Percentiles rank a stretch among this genome's conserved stretches.
These are phyloP conservation scores for Cuniculus paca DNA, from an alignment of 2,797 vertebrate species.

Conservation along the genomic window DNA sequence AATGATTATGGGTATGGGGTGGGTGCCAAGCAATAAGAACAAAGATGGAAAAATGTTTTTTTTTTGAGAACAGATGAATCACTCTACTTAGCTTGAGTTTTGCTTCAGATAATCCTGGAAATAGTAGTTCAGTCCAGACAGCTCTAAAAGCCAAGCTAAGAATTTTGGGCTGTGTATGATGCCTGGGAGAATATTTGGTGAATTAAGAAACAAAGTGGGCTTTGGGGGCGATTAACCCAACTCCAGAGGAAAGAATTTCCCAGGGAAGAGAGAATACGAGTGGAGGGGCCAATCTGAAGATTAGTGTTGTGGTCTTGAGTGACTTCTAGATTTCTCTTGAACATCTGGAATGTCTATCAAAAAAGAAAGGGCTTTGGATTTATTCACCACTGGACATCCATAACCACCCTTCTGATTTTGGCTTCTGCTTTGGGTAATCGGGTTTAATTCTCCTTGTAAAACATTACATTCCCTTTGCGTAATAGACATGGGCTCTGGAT, in stretches of 20 bases:
- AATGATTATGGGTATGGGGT: not conserved
- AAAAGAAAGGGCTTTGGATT: not conserved
- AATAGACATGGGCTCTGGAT: not conserved
- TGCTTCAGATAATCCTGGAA: not conserved
- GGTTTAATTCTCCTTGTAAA: constrained; percentile 7
- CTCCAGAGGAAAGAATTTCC: not conserved
- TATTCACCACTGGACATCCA: not conserved
- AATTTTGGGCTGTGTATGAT: not conserved
- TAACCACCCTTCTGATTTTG: not conserved
- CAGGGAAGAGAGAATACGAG: not conserved
- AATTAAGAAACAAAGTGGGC: not conserved
- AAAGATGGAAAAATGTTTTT: not conserved
- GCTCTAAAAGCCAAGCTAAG: constrained; percentile 3
- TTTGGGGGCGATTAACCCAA: not conserved
- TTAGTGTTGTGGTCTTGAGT: not conserved
- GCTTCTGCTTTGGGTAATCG: not conserved
- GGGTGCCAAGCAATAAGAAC: not conserved
- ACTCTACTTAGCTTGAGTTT: not conserved
- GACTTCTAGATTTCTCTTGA: not conserved
- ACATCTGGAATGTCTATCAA: not conserved
- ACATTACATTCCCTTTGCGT: not conserved
- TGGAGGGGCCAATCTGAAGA: not conserved
- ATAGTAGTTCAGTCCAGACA: not conserved
- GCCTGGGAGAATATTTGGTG: not conserved
- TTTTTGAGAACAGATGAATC: not conserved